These are phyloP conservation scores for Ceyx cyanopectus DNA, from an alignment of 2,113 vertebrate species.

Conservation along the genomic window DNA sequence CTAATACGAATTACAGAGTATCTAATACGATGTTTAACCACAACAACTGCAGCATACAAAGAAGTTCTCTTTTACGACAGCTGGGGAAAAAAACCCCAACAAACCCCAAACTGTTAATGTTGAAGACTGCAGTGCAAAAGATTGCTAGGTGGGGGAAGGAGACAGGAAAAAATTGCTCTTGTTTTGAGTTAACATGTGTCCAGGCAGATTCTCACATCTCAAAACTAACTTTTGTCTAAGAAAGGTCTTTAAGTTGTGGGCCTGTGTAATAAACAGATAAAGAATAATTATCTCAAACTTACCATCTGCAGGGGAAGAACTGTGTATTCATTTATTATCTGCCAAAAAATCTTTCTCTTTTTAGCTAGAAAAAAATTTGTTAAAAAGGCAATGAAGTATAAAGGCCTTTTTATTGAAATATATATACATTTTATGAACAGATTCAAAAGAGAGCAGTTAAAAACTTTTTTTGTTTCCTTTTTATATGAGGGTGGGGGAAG, in stretches of 20 bases:
- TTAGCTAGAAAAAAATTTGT: background rate
- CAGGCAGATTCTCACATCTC: slow-evolving; percentile 8
- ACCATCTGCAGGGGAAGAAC: slow-evolving; percentile 34
- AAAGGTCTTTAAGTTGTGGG: background rate
- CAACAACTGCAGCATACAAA: background rate
- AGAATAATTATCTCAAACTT: slow-evolving; percentile 22
- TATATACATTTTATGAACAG: slow-evolving; percentile 1
- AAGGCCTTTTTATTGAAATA: background rate
- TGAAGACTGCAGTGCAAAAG: background rate
- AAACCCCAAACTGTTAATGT: background rate
- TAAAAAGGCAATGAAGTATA: background rate
- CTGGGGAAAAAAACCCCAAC: background rate
- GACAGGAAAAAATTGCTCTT: background rate
- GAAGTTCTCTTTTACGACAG: slow-evolving; percentile 35
- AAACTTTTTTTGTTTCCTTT: background rate
- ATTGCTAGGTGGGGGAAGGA: background rate
- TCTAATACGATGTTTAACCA: slow-evolving; percentile 16
- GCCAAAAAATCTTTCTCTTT: slow-evolving; percentile 8
- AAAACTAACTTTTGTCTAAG: slow-evolving; percentile 29
- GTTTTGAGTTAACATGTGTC: background rate
- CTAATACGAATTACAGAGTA: background rate
- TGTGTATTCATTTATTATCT: slow-evolving; percentile 20
- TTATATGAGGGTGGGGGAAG: background rate
- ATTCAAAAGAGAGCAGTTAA: slow-evolving; percentile 12
- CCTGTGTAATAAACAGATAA: slow-evolving; percentile 27